These are phyloP conservation scores for Drosophila ananassae DNA, from an alignment of 1,140 invertebrate species.

Conservation along the genomic window DNA sequence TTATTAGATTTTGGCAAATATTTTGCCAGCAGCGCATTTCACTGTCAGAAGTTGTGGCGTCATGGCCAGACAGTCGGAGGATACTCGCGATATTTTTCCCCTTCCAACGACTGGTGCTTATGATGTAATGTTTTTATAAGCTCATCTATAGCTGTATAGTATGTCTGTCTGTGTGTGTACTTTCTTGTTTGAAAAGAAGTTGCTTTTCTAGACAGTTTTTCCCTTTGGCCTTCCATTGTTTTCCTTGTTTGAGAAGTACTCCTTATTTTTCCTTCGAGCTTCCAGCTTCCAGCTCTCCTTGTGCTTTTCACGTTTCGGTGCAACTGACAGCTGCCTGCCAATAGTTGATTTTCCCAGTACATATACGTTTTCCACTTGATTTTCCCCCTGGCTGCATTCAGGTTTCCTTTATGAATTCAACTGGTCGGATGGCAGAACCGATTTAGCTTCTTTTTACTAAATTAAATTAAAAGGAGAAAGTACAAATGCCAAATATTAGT, in stretches of 20 bases:
- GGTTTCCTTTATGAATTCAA: conserved; percentile 17
- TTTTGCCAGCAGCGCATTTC: conserved; percentile 70
- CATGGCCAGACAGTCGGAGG: conserved; percentile 36
- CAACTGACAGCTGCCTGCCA: conserved; percentile 79
- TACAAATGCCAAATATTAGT: not conserved
- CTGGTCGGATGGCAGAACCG: conserved; percentile 13
- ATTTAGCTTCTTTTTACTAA: conserved; percentile 5
- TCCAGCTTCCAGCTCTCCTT: conserved; percentile 4
- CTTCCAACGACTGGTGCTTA: conserved; percentile 47
- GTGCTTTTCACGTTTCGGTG: conserved; percentile 44
- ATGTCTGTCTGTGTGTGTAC: not conserved
- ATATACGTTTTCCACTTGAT: conserved; percentile 71
- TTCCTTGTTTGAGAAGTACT: conserved; percentile 65
- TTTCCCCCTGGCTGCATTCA: conserved; percentile 61
- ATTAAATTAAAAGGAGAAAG: conserved; percentile 8
- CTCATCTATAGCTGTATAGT: conserved; percentile 5
- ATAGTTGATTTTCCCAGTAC: conserved; percentile 76
- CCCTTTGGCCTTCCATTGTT: conserved; percentile 60
- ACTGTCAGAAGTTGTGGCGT: conserved; percentile 68
- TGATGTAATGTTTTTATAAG: conserved; percentile 81
- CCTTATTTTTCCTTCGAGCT: conserved; percentile 3
- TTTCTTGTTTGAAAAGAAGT: conserved; percentile 31
- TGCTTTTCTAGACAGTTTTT: conserved; percentile 46
- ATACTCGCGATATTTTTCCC: conserved; percentile 43
- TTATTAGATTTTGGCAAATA: conserved; percentile 79